Conservation (phyloP, 2,113 vertebrate genomes). For the Megalops atlanticus region DNA sequence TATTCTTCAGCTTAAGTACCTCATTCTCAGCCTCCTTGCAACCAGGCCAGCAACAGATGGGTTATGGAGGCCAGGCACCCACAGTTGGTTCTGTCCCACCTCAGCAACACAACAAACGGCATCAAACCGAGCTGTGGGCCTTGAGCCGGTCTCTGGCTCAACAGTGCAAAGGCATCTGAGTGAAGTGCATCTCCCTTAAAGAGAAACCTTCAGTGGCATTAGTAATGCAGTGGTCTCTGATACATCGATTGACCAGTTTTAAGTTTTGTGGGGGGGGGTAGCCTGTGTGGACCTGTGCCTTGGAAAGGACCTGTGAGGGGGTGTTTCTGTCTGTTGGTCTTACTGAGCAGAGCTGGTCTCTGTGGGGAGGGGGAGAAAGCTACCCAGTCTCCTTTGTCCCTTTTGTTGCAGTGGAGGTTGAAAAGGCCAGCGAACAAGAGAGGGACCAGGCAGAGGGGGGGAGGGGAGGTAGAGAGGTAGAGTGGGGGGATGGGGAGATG, state of each 20-base stretch:
- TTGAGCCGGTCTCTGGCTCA: too few species aligned
- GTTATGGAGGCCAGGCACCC: too few species aligned
- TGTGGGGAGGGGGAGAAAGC: constrained; percentile 46
- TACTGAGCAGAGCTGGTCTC: constrained; percentile 35
- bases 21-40: neutral
- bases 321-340: constrained; percentile 28
- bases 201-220: neutral
- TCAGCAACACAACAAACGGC: too few species aligned
- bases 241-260: neutral
- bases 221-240: neutral
- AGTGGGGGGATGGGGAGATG: constrained; percentile 26
- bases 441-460: constrained; percentile 21
- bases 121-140: too few species aligned
- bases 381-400: constrained; percentile 62
- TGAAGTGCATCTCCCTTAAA: neutral
- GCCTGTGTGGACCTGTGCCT: constrained; percentile 7
- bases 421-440: constrained; percentile 65
- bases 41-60: too few species aligned
- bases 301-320: neutral
- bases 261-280: neutral
- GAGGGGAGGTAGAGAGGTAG: constrained; percentile 14
- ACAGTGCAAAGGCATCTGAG: neutral
- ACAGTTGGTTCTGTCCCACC: too few species aligned
- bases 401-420: constrained; percentile 65
- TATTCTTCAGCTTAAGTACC: too few species aligned